phyloP scores from a whole-genome alignment of 2,888 invertebrate species.

The Glaucopsyche alexis region DNA sequence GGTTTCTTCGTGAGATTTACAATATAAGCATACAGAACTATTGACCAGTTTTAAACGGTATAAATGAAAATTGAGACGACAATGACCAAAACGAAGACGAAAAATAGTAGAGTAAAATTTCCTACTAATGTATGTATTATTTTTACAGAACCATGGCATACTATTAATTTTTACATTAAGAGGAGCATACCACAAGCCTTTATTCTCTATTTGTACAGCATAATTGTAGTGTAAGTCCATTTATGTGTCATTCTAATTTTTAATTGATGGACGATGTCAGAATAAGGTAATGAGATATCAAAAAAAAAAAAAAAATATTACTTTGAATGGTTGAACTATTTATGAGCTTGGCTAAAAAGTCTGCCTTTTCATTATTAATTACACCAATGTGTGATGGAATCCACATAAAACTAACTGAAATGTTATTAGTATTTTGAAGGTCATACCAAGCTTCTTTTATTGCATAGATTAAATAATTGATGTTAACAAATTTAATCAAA shows the following conservation, averaged over 20 bases:
- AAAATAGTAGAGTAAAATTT: not conserved
- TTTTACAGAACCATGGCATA: slow-evolving; percentile 24
- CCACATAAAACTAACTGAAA: slow-evolving; percentile 19
- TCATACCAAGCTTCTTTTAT: not conserved
- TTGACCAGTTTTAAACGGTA: slow-evolving; percentile 19
- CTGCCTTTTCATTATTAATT: slow-evolving; percentile 20
- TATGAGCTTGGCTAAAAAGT: not conserved
- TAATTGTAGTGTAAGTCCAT: not conserved
- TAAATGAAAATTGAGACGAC: slow-evolving; percentile 11
- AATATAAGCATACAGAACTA: too few species aligned
- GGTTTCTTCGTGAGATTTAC: too few species aligned
- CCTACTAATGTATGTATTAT: not conserved
- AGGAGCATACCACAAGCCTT: not conserved
- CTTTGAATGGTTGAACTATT: not conserved
- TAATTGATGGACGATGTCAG: not conserved
- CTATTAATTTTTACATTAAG: not conserved
- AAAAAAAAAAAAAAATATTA: not conserved
- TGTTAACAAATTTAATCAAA: not conserved
- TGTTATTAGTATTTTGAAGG: not conserved
- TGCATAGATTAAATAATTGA: not conserved
- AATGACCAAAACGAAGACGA: slow-evolving; percentile 21
- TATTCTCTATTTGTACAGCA: not conserved
- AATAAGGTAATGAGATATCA: not conserved
- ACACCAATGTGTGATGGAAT: slow-evolving; percentile 14
- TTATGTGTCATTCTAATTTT: not conserved